Evolutionary conservation across 2,113 vertebrate genomes (phyloP), one percentile per base, ranked within the genome.

Genomic region (Heterocephalus glaber): DNA sequence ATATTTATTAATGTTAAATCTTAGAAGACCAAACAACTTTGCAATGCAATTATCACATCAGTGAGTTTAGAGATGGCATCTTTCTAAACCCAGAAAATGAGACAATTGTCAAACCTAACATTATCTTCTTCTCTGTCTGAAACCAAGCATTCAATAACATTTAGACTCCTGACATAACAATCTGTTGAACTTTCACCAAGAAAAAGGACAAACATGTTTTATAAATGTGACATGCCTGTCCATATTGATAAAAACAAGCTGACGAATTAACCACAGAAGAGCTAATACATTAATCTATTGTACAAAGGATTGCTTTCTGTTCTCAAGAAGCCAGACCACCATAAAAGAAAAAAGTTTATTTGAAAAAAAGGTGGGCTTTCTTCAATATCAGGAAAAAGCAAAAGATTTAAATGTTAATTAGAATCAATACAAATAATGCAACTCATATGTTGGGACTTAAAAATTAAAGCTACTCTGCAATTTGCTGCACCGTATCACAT

Each of bases 1-100:
- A 80, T 54, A 81, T 56, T 30, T 38, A 86, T 38, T 52, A 79
- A 68, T 4, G 58, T 22, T 68, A 58, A 49, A 60, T 74, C 66
- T 89, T 77, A 77, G 72, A 49, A 88, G 19, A 79, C 41, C n/a
- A 87, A 87, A 30, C 33, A 10, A 56, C 49, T 68, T 44, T 84
- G 52, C 35, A 41, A 33, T 4, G 6, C 82, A 49, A 83, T 76
- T 66, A 88, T 65, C 30, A 6, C 33, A 87, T 24, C 49, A 68
- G n/a, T n/a, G 70, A 41, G 44, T n/a, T 44, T 56, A 77, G 49
- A 76, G 41, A 89, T 14, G 52, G 41, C 38, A 79, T 35, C 35
- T 86, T 52, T 80, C 66, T 86, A 86, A 91, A 65, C n/a, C 47
- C n/a, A 92, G 81, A 87, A 17, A 61, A 68, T 9, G 24, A 90